Percentiles rank a stretch among this genome's conserved stretches.
Evolutionary conservation across 2,113 vertebrate species (phyloP).

Genomic region (Tinamus guttatus): DNA sequence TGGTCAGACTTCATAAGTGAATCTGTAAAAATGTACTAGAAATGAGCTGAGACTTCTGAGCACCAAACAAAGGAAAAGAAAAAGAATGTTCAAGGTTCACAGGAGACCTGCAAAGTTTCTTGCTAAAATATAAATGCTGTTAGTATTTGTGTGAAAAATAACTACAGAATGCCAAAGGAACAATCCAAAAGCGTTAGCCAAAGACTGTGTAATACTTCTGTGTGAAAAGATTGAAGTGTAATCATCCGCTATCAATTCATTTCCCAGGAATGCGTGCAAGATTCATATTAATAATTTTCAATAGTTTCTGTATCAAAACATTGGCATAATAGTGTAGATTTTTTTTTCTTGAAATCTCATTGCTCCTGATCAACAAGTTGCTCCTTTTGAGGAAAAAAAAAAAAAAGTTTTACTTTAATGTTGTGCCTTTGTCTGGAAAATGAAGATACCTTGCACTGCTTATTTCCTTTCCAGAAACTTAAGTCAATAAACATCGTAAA

Average conservation of each 20-base stretch:
- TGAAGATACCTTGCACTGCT: not conserved
- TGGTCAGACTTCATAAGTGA: not conserved
- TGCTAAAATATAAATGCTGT: not conserved
- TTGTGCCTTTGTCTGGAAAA: not conserved
- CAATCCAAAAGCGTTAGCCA: not conserved
- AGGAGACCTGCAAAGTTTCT: not conserved
- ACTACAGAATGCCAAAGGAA: not conserved
- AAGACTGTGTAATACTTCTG: not conserved
- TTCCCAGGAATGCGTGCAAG: not conserved
- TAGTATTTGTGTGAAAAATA: not conserved
- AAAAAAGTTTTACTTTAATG: not conserved
- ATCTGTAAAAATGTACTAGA: not conserved
- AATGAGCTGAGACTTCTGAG: not conserved
- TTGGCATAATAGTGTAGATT: not conserved
- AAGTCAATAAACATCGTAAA: not conserved
- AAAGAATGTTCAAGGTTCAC: not conserved
- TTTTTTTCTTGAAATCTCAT: not conserved
- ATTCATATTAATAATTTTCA: conserved; percentile 10
- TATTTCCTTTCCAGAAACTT: conserved; percentile 1
- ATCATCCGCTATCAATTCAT: not conserved
- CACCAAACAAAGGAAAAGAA: not conserved
- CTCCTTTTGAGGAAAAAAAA: not conserved
- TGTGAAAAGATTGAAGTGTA: conserved; percentile 14
- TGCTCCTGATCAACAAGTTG: not conserved
- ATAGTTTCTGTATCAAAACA: not conserved